Conservation (phyloP, 2,888 invertebrate species). For the Protonemura montana region DNA sequence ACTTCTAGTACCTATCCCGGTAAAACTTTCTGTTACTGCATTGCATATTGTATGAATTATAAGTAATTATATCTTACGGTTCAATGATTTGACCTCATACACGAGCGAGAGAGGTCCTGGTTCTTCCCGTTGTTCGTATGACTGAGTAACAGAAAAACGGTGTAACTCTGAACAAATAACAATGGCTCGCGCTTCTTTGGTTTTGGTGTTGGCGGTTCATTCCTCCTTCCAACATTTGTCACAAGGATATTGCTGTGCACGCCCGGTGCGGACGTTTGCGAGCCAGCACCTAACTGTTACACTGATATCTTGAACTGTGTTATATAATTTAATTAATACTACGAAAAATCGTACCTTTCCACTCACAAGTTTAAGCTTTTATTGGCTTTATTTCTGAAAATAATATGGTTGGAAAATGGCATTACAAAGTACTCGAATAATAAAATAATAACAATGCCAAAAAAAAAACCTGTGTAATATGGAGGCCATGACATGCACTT, state of each 20-base stretch:
- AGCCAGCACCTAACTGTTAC: no score
- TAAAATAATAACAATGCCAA: no score
- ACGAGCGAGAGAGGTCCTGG: neutral
- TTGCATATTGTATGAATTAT: slow-evolving; percentile 12
- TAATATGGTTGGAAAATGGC: no score
- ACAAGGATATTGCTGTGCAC: neutral
- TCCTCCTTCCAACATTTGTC: neutral
- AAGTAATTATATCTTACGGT: neutral
- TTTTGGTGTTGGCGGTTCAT: neutral
- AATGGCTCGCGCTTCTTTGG: neutral
- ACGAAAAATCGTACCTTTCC: no score
- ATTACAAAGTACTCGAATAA: no score
- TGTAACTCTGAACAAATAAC: neutral
- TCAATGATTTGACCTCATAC: slow-evolving; percentile 12
- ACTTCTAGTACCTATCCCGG: neutral
- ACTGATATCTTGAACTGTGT: no score
- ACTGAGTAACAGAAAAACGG: neutral
- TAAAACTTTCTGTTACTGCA: slow-evolving; percentile 1
- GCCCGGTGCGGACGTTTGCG: neutral
- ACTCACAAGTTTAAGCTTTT: no score
- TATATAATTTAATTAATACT: no score
- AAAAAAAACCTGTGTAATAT: no score
- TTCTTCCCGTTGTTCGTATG: neutral
- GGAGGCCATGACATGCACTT: no score
- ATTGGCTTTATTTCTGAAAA: no score